phyloP scores from a whole-genome alignment of 2,888 invertebrate species.

The Cerastis rubricosa region DNA sequence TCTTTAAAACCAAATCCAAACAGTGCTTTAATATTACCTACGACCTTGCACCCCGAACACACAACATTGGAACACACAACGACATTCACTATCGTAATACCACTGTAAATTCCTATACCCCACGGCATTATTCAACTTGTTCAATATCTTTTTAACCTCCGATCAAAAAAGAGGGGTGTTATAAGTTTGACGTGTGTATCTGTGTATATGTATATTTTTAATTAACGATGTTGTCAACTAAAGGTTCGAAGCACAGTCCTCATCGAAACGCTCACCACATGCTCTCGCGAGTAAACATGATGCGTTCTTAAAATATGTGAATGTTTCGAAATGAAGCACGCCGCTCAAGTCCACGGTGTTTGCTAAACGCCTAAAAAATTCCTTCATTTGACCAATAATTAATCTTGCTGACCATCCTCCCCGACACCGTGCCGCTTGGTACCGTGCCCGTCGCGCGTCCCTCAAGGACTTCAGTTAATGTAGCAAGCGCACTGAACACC shows the following conservation, averaged over 20 bases:
- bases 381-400: background rate
- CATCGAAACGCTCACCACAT: background rate
- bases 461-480: background rate
- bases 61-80: too few relatives aligned
- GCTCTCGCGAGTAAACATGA: background rate
- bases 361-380: background rate
- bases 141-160: background rate
- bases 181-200: too few relatives aligned
- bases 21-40: too few relatives aligned
- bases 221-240: background rate
- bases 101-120: background rate
- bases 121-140: background rate
- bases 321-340: background rate
- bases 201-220: too few relatives aligned
- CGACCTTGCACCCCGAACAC: too few relatives aligned
- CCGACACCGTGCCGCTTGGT: background rate
- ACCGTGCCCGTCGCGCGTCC: background rate
- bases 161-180: too few relatives aligned
- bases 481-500: conserved; percentile 64
- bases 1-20: too few relatives aligned
- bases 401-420: background rate
- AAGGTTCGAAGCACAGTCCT: background rate
- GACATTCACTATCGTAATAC: background rate
- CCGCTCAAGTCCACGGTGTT: background rate
- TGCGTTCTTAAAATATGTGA: background rate